These are phyloP conservation scores for Heliothis subflexa DNA, from an alignment of 1,140 invertebrate genomes.

Conservation along the genomic window DNA sequence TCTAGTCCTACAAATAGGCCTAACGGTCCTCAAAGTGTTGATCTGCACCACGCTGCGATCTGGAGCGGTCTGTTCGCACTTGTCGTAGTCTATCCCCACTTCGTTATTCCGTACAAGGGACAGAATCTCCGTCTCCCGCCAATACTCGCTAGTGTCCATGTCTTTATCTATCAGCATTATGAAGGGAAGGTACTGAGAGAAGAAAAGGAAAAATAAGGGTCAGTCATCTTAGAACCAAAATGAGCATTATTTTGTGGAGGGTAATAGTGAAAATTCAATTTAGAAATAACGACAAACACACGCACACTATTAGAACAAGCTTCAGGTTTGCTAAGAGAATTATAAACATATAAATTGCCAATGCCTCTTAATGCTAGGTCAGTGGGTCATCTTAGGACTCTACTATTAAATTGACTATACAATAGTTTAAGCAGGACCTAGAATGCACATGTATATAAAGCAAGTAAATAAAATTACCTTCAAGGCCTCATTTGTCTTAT, in stretches of 20 bases:
- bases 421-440: no score
- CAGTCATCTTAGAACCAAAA: no score
- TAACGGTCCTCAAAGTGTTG: conserved; percentile 62
- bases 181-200: conserved; percentile 73
- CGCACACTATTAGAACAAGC: no score
- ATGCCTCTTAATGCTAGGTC: no score
- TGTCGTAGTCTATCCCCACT: conserved; percentile 68
- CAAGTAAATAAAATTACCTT: conserved; percentile 58
- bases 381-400: no score
- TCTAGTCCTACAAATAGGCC: conserved; percentile 68
- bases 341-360: no score
- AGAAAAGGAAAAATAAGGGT: neutral
- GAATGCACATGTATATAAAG: no score
- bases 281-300: no score
- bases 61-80: conserved; percentile 56
- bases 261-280: no score
- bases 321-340: no score
- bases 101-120: conserved; percentile 65
- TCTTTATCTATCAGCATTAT: conserved; percentile 71
- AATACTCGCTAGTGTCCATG: conserved; percentile 76
- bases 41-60: conserved; percentile 55
- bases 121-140: conserved; percentile 75
- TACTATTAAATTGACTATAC: no score
- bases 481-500: conserved; percentile 50
- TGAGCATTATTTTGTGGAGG: no score